A percentile compares a stretch with the other conserved stretches of the same genome.
These are phyloP conservation scores for Lutraria rhynchaena DNA, from an alignment of 1,140 invertebrate species.

Conservation along the genomic window DNA sequence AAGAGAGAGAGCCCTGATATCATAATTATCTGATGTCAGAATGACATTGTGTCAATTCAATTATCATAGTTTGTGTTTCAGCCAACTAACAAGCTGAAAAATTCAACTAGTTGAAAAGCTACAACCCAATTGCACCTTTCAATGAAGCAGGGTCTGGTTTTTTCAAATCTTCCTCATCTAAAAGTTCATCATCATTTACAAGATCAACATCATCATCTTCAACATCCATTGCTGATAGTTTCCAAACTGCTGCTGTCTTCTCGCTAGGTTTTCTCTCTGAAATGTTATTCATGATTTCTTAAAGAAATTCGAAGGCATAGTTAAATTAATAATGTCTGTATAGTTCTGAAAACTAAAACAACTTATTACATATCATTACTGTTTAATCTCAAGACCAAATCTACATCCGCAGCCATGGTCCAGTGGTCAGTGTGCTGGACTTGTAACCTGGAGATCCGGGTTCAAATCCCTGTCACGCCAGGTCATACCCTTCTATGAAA, in stretches of 20 bases:
- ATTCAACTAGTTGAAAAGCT: no score
- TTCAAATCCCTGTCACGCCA: no score
- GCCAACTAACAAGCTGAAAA: no score
- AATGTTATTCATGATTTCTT: no score
- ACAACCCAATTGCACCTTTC: constrained; percentile 88
- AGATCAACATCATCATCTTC: constrained; percentile 89
- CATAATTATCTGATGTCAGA: neutral
- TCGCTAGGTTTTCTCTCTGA: constrained; percentile 49
- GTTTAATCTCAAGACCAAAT: neutral
- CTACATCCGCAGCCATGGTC: no score
- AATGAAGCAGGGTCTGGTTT: constrained; percentile 92
- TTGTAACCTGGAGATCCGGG: no score
- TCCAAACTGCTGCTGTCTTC: constrained; percentile 86
- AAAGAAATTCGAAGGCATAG: neutral
- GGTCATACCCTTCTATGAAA: no score
- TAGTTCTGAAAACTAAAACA: neutral
- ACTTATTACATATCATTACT: neutral
- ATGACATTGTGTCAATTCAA: no score
- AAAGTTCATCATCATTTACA: constrained; percentile 92
- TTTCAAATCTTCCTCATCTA: constrained; percentile 94
- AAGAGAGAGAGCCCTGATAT: neutral
- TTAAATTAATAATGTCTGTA: neutral
- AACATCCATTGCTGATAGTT: constrained; percentile 84
- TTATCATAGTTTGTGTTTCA: no score
- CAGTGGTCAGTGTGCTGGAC: no score